Evolutionary conservation across 2,113 vertebrate genomes (phyloP).

Genomic region (Echinops telfairi): DNA sequence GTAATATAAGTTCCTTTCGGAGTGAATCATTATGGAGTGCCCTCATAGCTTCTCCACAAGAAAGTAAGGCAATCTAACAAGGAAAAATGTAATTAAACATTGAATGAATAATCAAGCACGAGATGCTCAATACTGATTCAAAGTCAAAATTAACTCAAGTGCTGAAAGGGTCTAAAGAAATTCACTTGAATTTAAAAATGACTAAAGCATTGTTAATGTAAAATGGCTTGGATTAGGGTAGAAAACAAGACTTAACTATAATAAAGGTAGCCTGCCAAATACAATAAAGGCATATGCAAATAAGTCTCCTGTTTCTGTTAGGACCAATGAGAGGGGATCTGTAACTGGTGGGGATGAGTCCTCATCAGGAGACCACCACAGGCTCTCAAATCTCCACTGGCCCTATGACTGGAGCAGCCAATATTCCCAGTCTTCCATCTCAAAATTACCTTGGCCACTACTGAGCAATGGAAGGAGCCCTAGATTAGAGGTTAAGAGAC

Average conservation of each 20-base stretch:
- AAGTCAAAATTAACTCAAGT: neutral
- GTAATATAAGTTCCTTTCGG: neutral
- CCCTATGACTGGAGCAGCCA: neutral
- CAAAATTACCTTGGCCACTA: neutral
- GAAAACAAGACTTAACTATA: neutral
- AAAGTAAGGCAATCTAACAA: slow-evolving; percentile 34
- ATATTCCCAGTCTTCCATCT: neutral
- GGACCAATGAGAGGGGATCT: neutral
- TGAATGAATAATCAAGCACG: slow-evolving; percentile 12
- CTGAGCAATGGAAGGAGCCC: neutral
- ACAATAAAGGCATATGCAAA: neutral
- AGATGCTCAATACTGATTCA: neutral
- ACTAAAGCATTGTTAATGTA: neutral
- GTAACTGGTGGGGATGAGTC: neutral
- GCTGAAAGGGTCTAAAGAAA: neutral
- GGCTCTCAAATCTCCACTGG: neutral
- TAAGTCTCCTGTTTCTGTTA: neutral
- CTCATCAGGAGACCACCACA: neutral
- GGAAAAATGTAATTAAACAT: slow-evolving; percentile 32
- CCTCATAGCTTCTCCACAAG: neutral
- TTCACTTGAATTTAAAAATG: slow-evolving; percentile 19
- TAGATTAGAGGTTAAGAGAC: neutral
- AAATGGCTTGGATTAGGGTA: no score
- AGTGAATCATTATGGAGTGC: neutral
- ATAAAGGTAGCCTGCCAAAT: neutral